phyloP scores from a whole-genome alignment of 2,888 invertebrate species.

The Polia nebulosa region DNA sequence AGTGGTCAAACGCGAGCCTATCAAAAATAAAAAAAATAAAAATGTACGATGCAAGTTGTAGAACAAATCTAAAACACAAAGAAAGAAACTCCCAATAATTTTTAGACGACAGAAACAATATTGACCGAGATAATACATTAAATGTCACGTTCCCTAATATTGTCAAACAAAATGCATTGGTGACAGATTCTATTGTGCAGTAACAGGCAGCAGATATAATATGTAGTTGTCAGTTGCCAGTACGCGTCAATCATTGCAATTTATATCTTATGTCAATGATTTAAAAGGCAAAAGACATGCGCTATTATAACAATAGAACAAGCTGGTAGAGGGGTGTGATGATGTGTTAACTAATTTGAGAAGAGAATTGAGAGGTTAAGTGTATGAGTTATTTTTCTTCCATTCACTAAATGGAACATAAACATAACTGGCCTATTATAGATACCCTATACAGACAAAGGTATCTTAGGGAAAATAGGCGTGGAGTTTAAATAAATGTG shows the following conservation, averaged over 20 bases:
- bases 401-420: not conserved
- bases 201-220: constrained; percentile 55
- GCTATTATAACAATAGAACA: constrained; percentile 48
- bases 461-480: not conserved
- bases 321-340: constrained; percentile 43
- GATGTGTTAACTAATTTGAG: constrained; percentile 35
- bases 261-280: not conserved
- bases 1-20: too few relatives aligned
- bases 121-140: constrained; percentile 9
- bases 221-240: not conserved
- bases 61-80: not conserved
- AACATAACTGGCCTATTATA: not conserved
- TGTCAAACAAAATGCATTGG: constrained; percentile 36
- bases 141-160: constrained; percentile 19
- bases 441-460: not conserved
- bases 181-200: constrained; percentile 48
- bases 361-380: constrained; percentile 11
- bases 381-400: not conserved
- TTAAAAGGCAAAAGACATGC: not conserved
- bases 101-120: constrained; percentile 6
- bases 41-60: not conserved
- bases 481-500: not conserved
- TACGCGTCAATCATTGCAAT: not conserved
- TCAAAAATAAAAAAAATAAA: too few relatives aligned
- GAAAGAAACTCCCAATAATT: not conserved